These are phyloP conservation scores for Fregata magnificens DNA, from an alignment of 2,113 vertebrate species.

Conservation along the genomic window DNA sequence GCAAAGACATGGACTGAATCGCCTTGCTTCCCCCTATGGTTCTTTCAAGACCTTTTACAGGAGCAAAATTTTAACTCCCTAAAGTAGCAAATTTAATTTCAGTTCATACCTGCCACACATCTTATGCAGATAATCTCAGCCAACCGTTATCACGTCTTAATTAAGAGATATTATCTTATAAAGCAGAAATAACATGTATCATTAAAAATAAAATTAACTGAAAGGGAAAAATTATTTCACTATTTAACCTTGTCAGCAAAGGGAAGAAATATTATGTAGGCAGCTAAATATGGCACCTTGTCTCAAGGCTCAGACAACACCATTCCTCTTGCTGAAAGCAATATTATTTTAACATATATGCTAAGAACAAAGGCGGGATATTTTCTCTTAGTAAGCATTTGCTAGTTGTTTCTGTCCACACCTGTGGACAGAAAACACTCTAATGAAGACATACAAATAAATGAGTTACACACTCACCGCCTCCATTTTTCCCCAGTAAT, in stretches of 20 bases:
- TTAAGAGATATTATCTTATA: not conserved
- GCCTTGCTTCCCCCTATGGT: not conserved
- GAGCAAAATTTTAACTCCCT: not conserved
- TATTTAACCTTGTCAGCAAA: not conserved
- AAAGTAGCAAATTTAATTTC: not conserved
- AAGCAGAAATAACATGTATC: not conserved
- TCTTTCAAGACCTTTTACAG: not conserved
- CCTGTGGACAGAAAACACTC: not conserved
- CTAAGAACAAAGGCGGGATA: not conserved
- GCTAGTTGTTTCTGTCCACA: not conserved
- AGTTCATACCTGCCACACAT: not conserved
- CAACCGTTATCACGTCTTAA: not conserved
- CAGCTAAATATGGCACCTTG: not conserved
- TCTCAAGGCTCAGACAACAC: not conserved
- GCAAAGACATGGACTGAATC: not conserved
- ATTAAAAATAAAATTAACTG: not conserved
- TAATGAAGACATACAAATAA: not conserved
- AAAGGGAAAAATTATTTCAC: not conserved
- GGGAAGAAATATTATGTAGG: not conserved
- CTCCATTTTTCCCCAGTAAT: not conserved
- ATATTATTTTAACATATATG: not conserved
- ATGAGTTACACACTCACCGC: not conserved
- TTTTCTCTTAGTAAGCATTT: not conserved
- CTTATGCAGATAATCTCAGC: not conserved
- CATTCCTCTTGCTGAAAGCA: not conserved